Conservation (phyloP, 2,888 invertebrate species). For the Petrophora chlorosata region DNA sequence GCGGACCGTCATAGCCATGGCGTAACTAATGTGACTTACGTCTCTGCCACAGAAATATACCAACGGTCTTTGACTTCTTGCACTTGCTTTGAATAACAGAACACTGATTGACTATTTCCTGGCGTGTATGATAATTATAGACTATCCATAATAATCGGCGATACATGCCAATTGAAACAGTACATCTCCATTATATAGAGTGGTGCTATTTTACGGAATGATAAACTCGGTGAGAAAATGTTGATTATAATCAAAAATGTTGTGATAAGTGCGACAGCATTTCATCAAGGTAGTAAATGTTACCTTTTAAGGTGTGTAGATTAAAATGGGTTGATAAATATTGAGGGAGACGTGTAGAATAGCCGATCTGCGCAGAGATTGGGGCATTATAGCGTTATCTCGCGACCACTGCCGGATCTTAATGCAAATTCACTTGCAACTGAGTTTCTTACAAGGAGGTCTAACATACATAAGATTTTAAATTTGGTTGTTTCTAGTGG, state of each 20-base stretch:
- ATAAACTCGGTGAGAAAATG: slow-evolving; percentile 41
- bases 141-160: slow-evolving; percentile 45
- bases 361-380: slow-evolving; percentile 57
- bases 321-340: slow-evolving; percentile 56
- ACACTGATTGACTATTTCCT: slow-evolving; percentile 63
- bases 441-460: slow-evolving; percentile 42
- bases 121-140: slow-evolving; percentile 50
- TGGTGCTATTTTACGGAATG: slow-evolving; percentile 41
- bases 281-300: slow-evolving; percentile 39
- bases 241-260: slow-evolving; percentile 43
- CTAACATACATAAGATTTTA: slow-evolving; percentile 31
- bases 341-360: slow-evolving; percentile 49
- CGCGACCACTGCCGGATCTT: slow-evolving; percentile 56
- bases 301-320: slow-evolving; percentile 53
- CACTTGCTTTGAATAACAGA: slow-evolving; percentile 52
- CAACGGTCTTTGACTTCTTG: slow-evolving; percentile 69
- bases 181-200: slow-evolving; percentile 47
- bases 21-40: slow-evolving; percentile 65
- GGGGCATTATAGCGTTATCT: slow-evolving; percentile 61
- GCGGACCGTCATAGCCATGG: slow-evolving; percentile 54
- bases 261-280: slow-evolving; percentile 43
- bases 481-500: slow-evolving; percentile 7
- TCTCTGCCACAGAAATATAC: slow-evolving; percentile 52
- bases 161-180: slow-evolving; percentile 51
- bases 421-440: slow-evolving; percentile 60